phyloP scores from a whole-genome alignment of 2,113 vertebrate genomes.

The Malurus elegans region DNA sequence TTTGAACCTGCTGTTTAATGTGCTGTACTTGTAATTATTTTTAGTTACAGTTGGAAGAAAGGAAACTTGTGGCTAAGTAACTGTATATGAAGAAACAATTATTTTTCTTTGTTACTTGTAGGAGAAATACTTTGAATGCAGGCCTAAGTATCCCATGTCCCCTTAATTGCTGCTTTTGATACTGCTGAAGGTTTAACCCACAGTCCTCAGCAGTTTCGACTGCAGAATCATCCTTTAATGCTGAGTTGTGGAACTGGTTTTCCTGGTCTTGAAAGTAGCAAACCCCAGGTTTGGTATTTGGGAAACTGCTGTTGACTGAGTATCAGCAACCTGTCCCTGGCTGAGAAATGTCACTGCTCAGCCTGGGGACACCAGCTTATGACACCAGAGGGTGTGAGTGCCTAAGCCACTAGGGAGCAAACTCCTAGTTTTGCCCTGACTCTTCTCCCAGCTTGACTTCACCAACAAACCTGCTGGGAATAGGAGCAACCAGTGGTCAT shows the following conservation, averaged over 20 bases:
- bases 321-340: background rate
- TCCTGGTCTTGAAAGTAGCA: background rate
- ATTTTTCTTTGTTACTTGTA: background rate
- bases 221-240: background rate
- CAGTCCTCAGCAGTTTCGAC: background rate
- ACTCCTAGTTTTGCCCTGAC: background rate
- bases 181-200: background rate
- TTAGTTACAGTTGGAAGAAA: background rate
- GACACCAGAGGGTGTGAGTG: background rate
- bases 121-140: background rate
- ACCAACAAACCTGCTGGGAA: background rate
- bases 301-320: background rate
- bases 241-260: background rate
- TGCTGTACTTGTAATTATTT: background rate
- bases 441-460: background rate
- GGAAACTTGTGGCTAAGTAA: background rate
- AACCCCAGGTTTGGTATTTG: background rate
- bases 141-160: background rate
- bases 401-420: background rate
- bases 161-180: background rate
- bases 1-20: background rate
- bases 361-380: rapidly evolving
- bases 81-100: background rate
- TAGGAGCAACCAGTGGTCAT: background rate
- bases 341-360: rapidly evolving